phyloP scores from a whole-genome alignment of 1,140 invertebrate species.

The Maconellicoccus hirsutus region DNA sequence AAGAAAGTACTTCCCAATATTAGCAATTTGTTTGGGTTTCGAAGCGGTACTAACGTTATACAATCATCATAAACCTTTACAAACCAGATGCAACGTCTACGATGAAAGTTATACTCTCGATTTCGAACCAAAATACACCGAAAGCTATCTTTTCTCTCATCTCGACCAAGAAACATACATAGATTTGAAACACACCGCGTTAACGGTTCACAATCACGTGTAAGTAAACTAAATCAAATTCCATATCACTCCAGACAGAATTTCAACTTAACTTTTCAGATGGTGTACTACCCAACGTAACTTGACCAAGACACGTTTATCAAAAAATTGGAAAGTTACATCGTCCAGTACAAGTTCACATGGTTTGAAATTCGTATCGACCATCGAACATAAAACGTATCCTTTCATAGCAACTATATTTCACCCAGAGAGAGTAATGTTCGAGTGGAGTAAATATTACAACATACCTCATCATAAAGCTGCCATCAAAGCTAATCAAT shows the following conservation, averaged over 20 bases:
- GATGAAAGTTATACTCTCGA: not conserved
- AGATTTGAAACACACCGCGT: not conserved
- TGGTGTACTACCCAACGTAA: slow-evolving; percentile 27
- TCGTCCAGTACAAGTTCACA: slow-evolving; percentile 54
- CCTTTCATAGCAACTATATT: slow-evolving; percentile 81
- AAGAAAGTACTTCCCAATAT: slow-evolving; percentile 68
- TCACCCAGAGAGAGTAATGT: slow-evolving; percentile 81
- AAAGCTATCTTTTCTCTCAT: not conserved
- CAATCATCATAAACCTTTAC: slow-evolving; percentile 42
- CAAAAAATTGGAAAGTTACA: slow-evolving; percentile 47
- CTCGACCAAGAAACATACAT: not conserved
- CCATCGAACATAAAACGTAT: slow-evolving; percentile 48
- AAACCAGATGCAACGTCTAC: slow-evolving; percentile 33
- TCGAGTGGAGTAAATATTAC: slow-evolving; percentile 51
- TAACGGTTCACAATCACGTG: not conserved
- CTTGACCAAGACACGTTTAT: slow-evolving; percentile 24
- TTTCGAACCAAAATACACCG: not conserved
- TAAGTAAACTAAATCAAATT: not conserved
- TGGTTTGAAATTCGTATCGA: slow-evolving; percentile 54
- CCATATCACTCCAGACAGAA: too few relatives aligned
- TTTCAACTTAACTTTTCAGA: too few relatives aligned
- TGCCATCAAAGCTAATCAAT: slow-evolving; percentile 51
- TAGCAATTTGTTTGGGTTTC: slow-evolving; percentile 82
- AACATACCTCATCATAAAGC: slow-evolving; percentile 47
- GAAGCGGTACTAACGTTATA: slow-evolving; percentile 63